Percentiles rank a stretch among this genome's conserved stretches.
Conservation (phyloP, 2,113 vertebrate genomes). For the Desmodus rotundus region DNA sequence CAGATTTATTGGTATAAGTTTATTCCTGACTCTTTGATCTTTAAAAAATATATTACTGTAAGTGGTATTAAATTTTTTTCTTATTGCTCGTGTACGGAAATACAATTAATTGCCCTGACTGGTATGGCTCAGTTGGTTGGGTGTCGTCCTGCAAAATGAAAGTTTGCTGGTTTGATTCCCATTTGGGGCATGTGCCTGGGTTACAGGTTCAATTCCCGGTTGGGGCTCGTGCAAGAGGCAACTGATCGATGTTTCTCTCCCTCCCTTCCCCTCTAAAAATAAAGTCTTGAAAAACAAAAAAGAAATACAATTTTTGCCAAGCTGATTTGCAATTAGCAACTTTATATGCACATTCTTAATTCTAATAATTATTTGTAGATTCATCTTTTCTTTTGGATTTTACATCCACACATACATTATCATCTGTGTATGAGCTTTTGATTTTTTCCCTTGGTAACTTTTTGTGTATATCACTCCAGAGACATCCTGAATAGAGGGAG, state of each 20-base stretch:
- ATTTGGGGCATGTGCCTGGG: too few species aligned
- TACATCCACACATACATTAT: too few species aligned
- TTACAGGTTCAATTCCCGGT: too few species aligned
- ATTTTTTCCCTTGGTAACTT: neutral
- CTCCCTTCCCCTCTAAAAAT: too few species aligned
- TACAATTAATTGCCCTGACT: neutral
- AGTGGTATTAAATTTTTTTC: neutral
- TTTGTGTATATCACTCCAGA: neutral
- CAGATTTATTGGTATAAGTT: neutral
- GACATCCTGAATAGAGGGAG: fast-evolving
- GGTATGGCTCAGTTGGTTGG: too few species aligned
- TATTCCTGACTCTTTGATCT: neutral
- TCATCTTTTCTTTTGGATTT: neutral
- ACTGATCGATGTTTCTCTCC: too few species aligned
- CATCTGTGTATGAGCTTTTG: neutral
- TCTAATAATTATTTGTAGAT: neutral
- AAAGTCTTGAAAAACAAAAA: too few species aligned
- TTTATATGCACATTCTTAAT: neutral
- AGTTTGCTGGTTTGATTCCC: too few species aligned
- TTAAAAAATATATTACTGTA: neutral
- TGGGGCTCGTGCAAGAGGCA: too few species aligned
- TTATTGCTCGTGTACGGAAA: neutral
- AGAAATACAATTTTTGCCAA: neutral
- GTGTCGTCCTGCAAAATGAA: too few species aligned
- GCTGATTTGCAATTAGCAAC: neutral